These are phyloP conservation scores for Pseudomyrmex concolor DNA, from an alignment of 1,140 invertebrate species.

Conservation along the genomic window DNA sequence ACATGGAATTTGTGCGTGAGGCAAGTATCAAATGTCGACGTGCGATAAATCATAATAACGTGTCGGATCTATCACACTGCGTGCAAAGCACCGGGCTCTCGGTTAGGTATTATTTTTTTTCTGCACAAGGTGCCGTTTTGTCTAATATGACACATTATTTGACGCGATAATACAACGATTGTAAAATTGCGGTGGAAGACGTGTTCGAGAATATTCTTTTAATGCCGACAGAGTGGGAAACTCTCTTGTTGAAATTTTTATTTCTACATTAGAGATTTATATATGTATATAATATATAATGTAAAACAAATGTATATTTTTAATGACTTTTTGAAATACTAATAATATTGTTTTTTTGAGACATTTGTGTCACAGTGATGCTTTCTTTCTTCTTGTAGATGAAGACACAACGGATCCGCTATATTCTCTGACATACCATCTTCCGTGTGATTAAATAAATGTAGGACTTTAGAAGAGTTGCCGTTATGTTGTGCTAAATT, in stretches of 20 bases:
- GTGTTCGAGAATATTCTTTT: background rate
- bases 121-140: background rate
- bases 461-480: background rate
- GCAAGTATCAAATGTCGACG: background rate
- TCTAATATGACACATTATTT: background rate
- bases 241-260: background rate
- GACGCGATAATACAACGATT: background rate
- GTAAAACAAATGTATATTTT: no score
- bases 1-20: background rate
- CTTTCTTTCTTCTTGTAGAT: conserved; percentile 21
- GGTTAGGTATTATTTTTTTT: conserved; percentile 8
- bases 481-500: background rate
- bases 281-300: no score
- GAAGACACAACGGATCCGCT: background rate
- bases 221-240: background rate
- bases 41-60: conserved; percentile 5
- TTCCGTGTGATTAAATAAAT: background rate
- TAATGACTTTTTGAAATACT: no score
- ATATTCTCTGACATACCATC: conserved; percentile 34
- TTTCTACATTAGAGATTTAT: no score
- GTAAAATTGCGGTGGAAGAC: background rate
- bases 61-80: background rate
- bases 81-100: no score
- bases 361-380: background rate
- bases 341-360: background rate